A percentile compares a stretch with the other conserved stretches of the same genome.
Evolutionary conservation across 2,113 vertebrate genomes (phyloP).

Genomic region (Canis aureus): DNA sequence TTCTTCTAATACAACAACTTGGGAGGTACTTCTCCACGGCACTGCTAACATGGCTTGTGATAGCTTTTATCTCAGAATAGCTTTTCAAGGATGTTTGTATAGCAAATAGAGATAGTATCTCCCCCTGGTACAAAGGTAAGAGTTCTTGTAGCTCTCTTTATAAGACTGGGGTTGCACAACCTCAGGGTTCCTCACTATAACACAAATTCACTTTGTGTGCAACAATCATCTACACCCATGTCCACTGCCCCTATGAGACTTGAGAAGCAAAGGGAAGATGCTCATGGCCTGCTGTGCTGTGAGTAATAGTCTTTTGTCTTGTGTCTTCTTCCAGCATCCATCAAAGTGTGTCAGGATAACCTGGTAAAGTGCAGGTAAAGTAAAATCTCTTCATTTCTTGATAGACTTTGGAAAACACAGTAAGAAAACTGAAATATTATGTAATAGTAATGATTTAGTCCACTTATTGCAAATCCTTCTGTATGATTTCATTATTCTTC

Average conservation of each 20-base stretch:
- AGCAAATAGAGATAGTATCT: background rate
- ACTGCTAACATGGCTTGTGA: background rate
- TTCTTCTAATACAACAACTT: background rate
- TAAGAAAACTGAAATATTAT: constrained; percentile 20
- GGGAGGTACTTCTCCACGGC: background rate
- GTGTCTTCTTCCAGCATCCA: background rate
- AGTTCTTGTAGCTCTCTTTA: background rate
- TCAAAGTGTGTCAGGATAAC: background rate
- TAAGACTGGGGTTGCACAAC: background rate
- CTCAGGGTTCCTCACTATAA: background rate
- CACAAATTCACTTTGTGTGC: background rate
- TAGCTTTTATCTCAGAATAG: background rate
- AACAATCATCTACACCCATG: background rate
- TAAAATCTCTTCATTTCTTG: background rate
- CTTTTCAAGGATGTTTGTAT: background rate
- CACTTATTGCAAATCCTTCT: background rate
- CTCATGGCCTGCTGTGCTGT: background rate
- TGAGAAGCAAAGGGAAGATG: background rate
- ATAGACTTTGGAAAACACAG: background rate
- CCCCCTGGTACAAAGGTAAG: background rate
- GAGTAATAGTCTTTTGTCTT: background rate
- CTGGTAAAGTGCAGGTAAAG: background rate
- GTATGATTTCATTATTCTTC: background rate
- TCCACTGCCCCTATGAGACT: background rate
- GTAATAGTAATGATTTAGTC: background rate